Percentiles rank a stretch among this genome's conserved stretches.
These are phyloP conservation scores for Pyrocoelia pectoralis DNA, from an alignment of 2,888 invertebrate species.

Conservation along the genomic window DNA sequence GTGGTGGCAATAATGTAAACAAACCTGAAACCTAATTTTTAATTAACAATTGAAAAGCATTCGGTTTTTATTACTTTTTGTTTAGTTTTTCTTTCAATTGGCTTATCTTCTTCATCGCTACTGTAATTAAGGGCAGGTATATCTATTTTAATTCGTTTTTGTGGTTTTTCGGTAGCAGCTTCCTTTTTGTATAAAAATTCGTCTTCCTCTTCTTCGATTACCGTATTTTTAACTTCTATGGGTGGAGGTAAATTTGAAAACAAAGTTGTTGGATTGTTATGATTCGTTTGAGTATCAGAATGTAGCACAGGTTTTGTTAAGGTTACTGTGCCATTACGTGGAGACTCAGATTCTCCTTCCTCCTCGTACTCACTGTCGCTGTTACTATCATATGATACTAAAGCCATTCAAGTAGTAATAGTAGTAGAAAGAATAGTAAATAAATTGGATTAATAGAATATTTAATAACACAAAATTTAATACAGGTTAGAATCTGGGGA, in stretches of 20 bases:
- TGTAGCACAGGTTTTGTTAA: constrained; percentile 47
- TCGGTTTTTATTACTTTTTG: constrained; percentile 43
- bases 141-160: constrained; percentile 66
- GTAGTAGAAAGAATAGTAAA: too few relatives aligned
- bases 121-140: constrained; percentile 74
- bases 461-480: too few relatives aligned
- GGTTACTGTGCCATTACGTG: constrained; percentile 21
- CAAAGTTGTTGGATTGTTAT: constrained; percentile 13
- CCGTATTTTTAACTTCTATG: constrained; percentile 38
- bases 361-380: constrained; percentile 60
- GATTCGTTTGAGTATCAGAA: neutral
- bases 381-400: constrained; percentile 70
- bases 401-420: too few relatives aligned
- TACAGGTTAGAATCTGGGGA: too few relatives aligned
- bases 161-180: constrained; percentile 44
- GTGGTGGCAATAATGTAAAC: constrained; percentile 74
- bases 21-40: constrained; percentile 71
- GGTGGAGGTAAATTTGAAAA: constrained; percentile 63
- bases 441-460: too few relatives aligned
- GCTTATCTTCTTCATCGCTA: constrained; percentile 61
- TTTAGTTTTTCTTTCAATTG: constrained; percentile 59
- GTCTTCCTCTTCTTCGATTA: constrained; percentile 67
- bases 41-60: constrained; percentile 35
- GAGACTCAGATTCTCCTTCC: constrained; percentile 24
- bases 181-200: constrained; percentile 70